Evolutionary conservation across 2,113 vertebrate genomes (phyloP).

Genomic region (Eudorcas thomsonii): DNA sequence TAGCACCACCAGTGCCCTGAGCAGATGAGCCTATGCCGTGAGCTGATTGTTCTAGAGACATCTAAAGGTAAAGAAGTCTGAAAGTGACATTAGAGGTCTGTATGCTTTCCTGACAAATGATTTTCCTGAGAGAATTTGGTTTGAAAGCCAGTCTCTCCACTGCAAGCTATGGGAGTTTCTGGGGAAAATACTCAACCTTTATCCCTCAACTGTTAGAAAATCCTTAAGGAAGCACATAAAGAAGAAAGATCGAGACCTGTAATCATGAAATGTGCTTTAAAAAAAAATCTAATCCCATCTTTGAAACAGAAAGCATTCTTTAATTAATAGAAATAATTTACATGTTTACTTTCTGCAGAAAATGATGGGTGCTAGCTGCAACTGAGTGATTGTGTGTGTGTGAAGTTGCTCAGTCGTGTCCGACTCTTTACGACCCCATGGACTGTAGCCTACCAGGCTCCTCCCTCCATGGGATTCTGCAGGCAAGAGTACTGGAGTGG

Average conservation of each 20-base stretch:
- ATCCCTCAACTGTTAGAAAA: not conserved
- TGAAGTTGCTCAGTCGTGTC: too few species aligned
- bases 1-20: not conserved
- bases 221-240: not conserved
- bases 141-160: not conserved
- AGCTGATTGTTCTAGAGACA: not conserved
- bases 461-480: too few species aligned
- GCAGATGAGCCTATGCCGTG: not conserved
- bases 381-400: not conserved
- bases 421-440: too few species aligned
- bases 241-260: not conserved
- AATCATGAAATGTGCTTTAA: not conserved
- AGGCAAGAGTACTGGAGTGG: too few species aligned
- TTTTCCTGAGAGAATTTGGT: slow-evolving; percentile 2
- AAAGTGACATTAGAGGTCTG: not conserved
- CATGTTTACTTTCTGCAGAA: not conserved
- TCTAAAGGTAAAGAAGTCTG: not conserved
- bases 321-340: not conserved
- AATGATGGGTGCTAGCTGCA: not conserved
- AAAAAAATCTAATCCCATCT: not conserved
- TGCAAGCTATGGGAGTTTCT: not conserved
- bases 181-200: not conserved
- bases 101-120: not conserved
- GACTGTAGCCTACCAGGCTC: too few species aligned
- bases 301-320: not conserved